Evolutionary conservation across 2,113 vertebrate species (phyloP).

Genomic region (Mesocricetus auratus): DNA sequence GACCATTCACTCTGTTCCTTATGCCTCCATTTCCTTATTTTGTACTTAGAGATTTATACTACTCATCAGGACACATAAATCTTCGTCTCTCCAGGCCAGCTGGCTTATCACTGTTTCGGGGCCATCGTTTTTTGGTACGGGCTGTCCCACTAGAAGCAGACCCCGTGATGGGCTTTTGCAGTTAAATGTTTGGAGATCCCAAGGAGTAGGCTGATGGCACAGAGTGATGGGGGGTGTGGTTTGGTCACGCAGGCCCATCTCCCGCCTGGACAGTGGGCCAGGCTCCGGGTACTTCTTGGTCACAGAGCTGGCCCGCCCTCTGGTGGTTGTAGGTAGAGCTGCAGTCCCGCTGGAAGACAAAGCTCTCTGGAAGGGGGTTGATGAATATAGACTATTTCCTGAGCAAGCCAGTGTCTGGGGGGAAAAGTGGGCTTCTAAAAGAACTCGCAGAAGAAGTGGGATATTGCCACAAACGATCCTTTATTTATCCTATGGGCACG

Average conservation of each 20-base stretch:
- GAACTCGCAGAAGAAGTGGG: background rate
- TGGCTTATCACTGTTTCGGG: background rate
- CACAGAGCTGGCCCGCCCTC: slow-evolving; percentile 67
- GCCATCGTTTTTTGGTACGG: background rate
- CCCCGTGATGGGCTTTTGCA: background rate
- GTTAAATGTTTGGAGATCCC: background rate
- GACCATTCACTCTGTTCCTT: background rate
- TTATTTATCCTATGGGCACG: background rate
- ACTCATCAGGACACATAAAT: background rate
- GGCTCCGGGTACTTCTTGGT: background rate
- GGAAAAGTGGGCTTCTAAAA: background rate
- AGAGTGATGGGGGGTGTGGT: background rate
- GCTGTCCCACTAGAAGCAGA: background rate
- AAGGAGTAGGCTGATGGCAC: background rate
- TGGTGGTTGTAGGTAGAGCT: slow-evolving; percentile 19
- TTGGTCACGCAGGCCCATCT: background rate
- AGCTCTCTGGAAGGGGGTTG: background rate
- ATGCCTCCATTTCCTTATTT: background rate
- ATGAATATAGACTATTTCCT: background rate
- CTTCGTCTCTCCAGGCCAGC: background rate
- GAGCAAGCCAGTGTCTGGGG: background rate
- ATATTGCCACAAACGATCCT: background rate
- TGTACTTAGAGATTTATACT: background rate
- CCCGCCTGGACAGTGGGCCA: background rate
- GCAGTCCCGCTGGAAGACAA: background rate